phyloP scores from a whole-genome alignment of 2,797 vertebrate species.

The Pangasius macronema region DNA sequence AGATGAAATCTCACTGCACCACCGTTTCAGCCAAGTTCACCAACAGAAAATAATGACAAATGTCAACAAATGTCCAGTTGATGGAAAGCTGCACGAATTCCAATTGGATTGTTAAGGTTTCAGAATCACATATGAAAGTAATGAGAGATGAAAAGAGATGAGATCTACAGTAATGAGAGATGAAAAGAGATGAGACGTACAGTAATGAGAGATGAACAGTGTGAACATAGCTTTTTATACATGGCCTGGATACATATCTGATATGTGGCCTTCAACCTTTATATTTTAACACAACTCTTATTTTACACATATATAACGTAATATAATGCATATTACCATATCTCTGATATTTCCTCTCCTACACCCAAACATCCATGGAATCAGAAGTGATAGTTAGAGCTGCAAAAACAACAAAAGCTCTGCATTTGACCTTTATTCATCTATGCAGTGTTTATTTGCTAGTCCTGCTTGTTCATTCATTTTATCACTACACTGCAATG shows the following conservation, averaged over 20 bases:
- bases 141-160: not conserved
- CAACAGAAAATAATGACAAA: too few relatives aligned
- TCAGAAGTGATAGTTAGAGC: not conserved
- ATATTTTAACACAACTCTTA: conserved; percentile 25
- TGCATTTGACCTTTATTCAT: not conserved
- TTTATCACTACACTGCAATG: not conserved
- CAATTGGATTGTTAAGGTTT: not conserved
- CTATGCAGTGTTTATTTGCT: not conserved
- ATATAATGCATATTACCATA: not conserved
- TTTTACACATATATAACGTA: too few relatives aligned
- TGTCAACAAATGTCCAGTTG: not conserved
- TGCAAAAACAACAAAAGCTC: not conserved
- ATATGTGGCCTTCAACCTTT: not conserved
- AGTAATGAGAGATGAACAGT: not conserved
- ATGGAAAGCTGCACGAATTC: not conserved
- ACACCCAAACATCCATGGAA: not conserved
- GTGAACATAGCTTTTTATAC: not conserved
- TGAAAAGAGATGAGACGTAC: too few relatives aligned
- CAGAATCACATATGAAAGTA: not conserved
- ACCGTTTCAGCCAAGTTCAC: too few relatives aligned
- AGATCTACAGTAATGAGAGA: not conserved
- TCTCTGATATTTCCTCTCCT: not conserved
- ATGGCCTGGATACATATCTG: not conserved
- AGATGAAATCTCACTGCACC: not conserved
- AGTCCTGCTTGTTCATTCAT: not conserved